Evolutionary conservation across 2,888 invertebrate species (phyloP), one percentile per base, ranked within the genome.

Genomic region (Poecilus cupreus): DNA sequence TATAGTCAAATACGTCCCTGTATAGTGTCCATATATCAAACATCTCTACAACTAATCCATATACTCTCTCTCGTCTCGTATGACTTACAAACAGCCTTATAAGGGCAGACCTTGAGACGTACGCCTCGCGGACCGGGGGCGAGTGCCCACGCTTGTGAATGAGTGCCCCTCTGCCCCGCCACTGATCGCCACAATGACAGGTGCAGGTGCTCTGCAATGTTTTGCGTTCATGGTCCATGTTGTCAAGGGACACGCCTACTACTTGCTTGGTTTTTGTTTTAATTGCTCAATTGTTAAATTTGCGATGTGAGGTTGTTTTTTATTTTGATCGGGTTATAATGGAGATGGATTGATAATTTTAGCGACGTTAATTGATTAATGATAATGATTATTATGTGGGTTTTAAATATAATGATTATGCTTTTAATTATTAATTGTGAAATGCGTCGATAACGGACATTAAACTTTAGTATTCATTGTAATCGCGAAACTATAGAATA

Each of bases 141-240:
- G 72, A 72, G 16, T 39, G 43, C 72, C 72, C 46, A 72, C 72
- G 72, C 72, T 72, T 6, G 24, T 68, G 68, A 68, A 68, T 68
- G 68, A 37, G 10, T 20, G 18, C 39, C 68, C 68, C 37, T 3
- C 39, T 18, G 37, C 68, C 37, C 68, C 68, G 37, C 68, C 32
- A 13, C 16, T 68, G 57, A 11, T 2, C 18, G 13, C 16, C 18
- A 18, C 20, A 51, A 16, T 51, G 57, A 57, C 57, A 57, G 57
- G 51, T 60, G 57, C 8, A 16, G 57, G 26, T 11, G 68, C 68
- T 39, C 32, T 37, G n/a, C 60, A 26, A 26, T 24, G 26, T 60
- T 51, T 18, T 32, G 32, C 32, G 32, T 6, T 2, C 32, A 0
- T 51, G 51, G n/a, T n/a, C 18, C 11, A 11, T 20, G 18, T 57